Evolutionary conservation across 2,888 invertebrate species (phyloP), one percentile per base, ranked within the genome.

Genomic region (Didymodactylos carnosus): DNA sequence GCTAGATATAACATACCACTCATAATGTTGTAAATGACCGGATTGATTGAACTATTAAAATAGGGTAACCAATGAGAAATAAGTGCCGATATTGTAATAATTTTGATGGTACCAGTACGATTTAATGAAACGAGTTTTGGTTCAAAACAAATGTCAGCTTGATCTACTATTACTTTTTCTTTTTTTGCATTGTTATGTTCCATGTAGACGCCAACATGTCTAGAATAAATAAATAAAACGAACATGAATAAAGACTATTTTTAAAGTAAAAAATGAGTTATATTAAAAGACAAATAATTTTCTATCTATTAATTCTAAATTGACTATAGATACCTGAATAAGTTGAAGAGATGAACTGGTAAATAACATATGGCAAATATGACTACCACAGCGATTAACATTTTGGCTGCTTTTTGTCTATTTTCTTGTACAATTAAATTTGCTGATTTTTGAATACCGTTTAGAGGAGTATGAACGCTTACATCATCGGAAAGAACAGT

Each of bases 371-470:
- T 39, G 39, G 29, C 41, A 69, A 74, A 74, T 53, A 74, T 71
- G 27, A 70, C 43, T 29, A 71, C 74, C 2, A 74, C 74, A 25
- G 39, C 40, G n/a, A 74, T 74, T 10, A 74, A 25, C 74, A 74
- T 74, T 53, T 74, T 74, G 16, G 74, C 74, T n/a, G 74, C 74
- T 71, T 74, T 74, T 40, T 71, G 71, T n/a, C 74, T 16, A 25
- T 29, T 62, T 62, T 62, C 62, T 62, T 62, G 62, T 10, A 62
- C 35, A n/a, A 62, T 16, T n/a, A 62, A 10, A 62, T 62, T 62
- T 19, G 62, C 27, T 35, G 62, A 62, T 35, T 62, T 62, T n/a
- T n/a, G n/a, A n/a, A n/a, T n/a, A n/a, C n/a, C n/a, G n/a, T n/a
- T n/a, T n/a, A n/a, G n/a, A 35, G 3, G 29, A 25, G 1, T 19